Percentiles rank a stretch among this genome's conserved stretches.
phyloP scores from a whole-genome alignment of 2,797 vertebrate genomes.

The Okamejei kenojei region DNA sequence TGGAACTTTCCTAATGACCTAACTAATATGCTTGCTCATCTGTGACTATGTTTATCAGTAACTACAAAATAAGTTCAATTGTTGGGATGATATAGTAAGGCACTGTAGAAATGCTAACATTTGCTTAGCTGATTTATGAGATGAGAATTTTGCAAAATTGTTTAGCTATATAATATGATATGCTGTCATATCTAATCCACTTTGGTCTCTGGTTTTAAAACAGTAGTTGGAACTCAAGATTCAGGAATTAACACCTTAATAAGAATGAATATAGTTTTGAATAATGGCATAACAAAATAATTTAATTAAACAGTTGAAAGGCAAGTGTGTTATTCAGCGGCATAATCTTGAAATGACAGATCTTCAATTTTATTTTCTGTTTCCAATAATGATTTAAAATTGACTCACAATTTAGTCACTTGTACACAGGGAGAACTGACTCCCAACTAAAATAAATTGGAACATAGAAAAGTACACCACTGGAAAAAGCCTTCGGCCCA shows the following conservation, averaged over 20 bases:
- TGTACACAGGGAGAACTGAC: background rate
- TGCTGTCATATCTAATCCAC: background rate
- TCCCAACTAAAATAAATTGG: background rate
- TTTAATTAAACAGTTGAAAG: constrained; percentile 1
- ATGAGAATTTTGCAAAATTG: background rate
- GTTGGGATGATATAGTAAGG: background rate
- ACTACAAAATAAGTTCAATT: background rate
- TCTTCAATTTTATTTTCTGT: background rate
- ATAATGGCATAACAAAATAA: background rate
- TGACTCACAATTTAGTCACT: background rate
- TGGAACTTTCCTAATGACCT: background rate
- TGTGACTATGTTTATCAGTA: background rate
- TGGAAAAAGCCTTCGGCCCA: too few species aligned
- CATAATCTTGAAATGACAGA: background rate
- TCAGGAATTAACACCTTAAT: background rate
- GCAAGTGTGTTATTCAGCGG: background rate
- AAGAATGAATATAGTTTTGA: background rate
- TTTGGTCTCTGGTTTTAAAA: background rate
- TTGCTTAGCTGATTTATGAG: background rate
- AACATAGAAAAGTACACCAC: too few species aligned
- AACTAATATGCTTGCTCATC: background rate
- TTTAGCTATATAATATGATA: background rate
- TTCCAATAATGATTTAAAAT: background rate
- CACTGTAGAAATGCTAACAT: background rate
- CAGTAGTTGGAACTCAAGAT: background rate